These are phyloP conservation scores for Sinotaia quadrata DNA, from an alignment of 2,888 invertebrate species.

Conservation along the genomic window DNA sequence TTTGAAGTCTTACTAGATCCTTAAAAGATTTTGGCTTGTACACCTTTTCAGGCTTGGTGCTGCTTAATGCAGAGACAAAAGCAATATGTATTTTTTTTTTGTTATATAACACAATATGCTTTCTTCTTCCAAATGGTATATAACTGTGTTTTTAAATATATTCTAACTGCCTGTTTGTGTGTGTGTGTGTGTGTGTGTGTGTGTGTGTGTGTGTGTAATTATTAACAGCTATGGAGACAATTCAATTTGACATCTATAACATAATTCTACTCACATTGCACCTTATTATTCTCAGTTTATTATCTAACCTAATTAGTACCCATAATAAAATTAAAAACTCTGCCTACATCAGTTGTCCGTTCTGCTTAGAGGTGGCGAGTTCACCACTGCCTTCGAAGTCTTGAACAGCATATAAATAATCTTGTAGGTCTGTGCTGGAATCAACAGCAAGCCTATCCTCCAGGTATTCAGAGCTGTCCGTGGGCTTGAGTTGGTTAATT, in stretches of 20 bases:
- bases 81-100: too few species aligned
- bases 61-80: too few species aligned
- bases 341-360: background rate
- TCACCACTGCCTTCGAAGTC: constrained; percentile 28
- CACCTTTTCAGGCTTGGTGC: constrained; percentile 24
- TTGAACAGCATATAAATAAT: constrained; percentile 30
- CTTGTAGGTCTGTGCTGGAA: constrained; percentile 32
- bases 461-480: background rate
- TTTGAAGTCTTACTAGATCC: constrained; percentile 63
- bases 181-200: constrained; percentile 40
- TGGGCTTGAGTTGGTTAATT: too few species aligned
- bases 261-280: too few species aligned
- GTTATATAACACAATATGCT: too few species aligned
- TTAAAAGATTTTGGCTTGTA: constrained; percentile 58
- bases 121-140: too few species aligned
- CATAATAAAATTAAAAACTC: too few species aligned
- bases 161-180: too few species aligned
- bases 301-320: too few species aligned
- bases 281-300: too few species aligned
- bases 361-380: background rate
- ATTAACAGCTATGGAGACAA: background rate
- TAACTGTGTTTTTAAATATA: too few species aligned
- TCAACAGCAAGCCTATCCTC: constrained; percentile 25
- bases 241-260: too few species aligned
- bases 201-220: background rate